Evolutionary conservation across 1,140 invertebrate genomes (phyloP), one percentile per base, ranked within the genome.

Genomic region (Popillia japonica): DNA sequence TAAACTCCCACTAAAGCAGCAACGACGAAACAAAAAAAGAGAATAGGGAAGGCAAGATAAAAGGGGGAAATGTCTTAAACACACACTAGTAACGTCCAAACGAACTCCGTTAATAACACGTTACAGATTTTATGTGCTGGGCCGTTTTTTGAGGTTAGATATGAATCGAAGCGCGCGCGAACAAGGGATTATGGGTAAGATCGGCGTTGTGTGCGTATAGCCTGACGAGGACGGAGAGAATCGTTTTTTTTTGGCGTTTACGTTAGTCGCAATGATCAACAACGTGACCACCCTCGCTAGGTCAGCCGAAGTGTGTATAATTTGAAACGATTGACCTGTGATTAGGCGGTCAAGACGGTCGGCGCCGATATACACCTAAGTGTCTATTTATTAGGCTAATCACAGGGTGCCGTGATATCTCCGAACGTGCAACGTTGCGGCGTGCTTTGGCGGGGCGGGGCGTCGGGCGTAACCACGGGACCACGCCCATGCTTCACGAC

Each of bases 311-410:
- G 76, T 80, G 75, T 81, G 79, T 82, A 80, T 81, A 81, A 81
- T 82, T 82, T 82, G 74, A 80, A 83, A 82, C 82, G 82, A 83
- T 83, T 83, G 82, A 84, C 83, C 83, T 83, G 83, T 84, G 83
- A 84, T 84, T 84, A 84, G 83, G 80, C 81, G 81, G 83, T 83
- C 82, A 81, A 78, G 72, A 77, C 78, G 44, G 80, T 80, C 81
- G 82, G 83, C 82, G 83, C 83, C 82, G 82, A 59, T 82, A 74
- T 48, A 44, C 75, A 76, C 55, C 78, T 78, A 81, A 81, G 80
- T 80, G 79, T 83, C 83, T 84, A 84, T 84, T 84, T 83, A 84
- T 84, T 84, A 84, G 78, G 78, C 78, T 84, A 84, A 84, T 82
- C 82, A 84, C 83, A 84, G 83, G 83, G 83, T 83, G 78, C 72